Evolutionary conservation across 2,797 vertebrate genomes (phyloP), one percentile per base, ranked within the genome.

Genomic region (Leptatherina wallacei): DNA sequence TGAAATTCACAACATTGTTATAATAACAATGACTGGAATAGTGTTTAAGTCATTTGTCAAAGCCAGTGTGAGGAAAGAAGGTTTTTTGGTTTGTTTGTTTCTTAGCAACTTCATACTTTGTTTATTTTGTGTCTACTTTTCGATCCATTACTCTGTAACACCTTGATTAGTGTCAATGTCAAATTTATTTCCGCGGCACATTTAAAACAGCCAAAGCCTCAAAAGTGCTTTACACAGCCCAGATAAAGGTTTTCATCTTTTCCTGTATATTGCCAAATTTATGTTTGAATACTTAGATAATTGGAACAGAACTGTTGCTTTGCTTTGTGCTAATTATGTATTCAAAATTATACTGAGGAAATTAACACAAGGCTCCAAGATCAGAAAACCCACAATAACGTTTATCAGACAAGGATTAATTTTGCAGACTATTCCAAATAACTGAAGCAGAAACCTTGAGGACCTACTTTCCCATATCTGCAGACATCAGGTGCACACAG

Each of bases 11-110:
- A 81, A 65, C 65, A 78, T 76, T 84, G 55, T 75, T 78, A 68
- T 82, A 70, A 77, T 84, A 27, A 55, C 65, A 71, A 75, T 75
- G 75, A 82, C 60, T 60, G 2, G 40, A 73, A 71, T 47, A 11
- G 20, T 4, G 61, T 82, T 75, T 72, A n/a, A 83, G 63, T 27
- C 51, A 76, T 82, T 87, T 84, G 68, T 89, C 77, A 83, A 85
- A 84, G 75, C 74, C 74, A 61, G 47, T 10, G 60, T 42, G 62
- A 78, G 59, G 51, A 61, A 74, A 66, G 35, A 16, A 14, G 12
- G 24, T 52, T n/a, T 35, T 54, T 16, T 59, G 2, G 13, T 42
- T 42, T 18, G 6, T 44, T 54, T 3, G 60, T 51, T 58, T 42
- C 44, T 3, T 24, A 42, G 40, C 33, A 69, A 42, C n/a, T 52